Percentiles rank a stretch among this genome's conserved stretches.
Evolutionary conservation across 2,113 vertebrate genomes (phyloP).

Genomic region (Hippotragus niger): DNA sequence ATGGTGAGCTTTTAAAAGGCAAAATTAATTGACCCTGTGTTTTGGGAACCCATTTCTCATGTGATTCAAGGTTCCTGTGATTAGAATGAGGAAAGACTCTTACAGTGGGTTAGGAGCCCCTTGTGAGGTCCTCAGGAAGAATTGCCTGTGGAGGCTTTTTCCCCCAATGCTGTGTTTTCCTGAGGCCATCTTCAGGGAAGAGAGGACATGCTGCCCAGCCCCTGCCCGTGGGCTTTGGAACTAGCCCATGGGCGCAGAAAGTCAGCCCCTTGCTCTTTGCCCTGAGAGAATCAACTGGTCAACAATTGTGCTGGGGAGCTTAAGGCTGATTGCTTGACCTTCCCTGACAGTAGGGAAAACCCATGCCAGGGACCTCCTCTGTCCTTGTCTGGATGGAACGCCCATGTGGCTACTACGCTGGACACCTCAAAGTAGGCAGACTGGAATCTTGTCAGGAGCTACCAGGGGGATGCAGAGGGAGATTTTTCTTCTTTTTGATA

Average conservation of each 20-base stretch:
- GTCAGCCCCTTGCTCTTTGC: not conserved
- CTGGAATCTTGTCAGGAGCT: slow-evolving; percentile 29
- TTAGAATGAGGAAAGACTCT: not conserved
- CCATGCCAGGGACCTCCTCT: not conserved
- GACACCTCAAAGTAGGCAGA: slow-evolving; percentile 66
- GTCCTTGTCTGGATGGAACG: not conserved
- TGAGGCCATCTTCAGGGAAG: not conserved
- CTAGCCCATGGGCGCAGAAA: too few species aligned
- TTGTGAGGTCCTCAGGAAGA: not conserved
- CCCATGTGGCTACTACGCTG: not conserved
- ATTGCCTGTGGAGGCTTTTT: not conserved
- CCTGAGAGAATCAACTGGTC: not conserved
- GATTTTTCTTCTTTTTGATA: not conserved
- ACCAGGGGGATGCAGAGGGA: not conserved
- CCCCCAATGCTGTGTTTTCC: not conserved
- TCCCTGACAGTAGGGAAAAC: not conserved
- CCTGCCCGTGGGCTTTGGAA: too few species aligned
- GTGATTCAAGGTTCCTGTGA: not conserved
- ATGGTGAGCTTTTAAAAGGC: not conserved
- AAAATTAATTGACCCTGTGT: not conserved
- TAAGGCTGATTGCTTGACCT: not conserved
- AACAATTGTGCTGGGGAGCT: not conserved
- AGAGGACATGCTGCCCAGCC: not conserved
- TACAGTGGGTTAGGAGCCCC: not conserved
- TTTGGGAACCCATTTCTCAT: not conserved